A percentile compares a stretch with the other conserved stretches of the same genome.
phyloP scores from a whole-genome alignment of 2,888 invertebrate species.

The Habroteleia sp. region DNA sequence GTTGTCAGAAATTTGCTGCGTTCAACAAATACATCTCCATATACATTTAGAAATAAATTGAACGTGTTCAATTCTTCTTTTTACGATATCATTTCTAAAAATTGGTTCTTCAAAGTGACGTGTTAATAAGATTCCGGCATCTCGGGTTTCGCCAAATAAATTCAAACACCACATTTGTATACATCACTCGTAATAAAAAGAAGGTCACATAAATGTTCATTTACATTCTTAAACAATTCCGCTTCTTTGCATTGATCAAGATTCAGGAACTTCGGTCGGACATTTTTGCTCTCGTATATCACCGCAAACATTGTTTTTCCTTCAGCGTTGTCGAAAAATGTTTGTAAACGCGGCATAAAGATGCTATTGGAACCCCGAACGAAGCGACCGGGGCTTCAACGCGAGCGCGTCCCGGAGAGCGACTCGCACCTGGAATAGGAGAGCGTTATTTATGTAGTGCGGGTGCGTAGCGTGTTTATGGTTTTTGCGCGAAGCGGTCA shows the following conservation, averaged over 20 bases:
- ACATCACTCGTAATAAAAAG: too few species aligned
- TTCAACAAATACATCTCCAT: too few species aligned
- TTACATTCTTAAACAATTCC: too few species aligned
- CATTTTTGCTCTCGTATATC: not conserved
- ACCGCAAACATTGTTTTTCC: conserved; percentile 9
- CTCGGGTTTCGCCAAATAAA: too few species aligned
- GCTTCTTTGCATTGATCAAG: not conserved
- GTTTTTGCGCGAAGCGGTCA: conserved; percentile 69
- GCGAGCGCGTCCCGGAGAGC: conserved; percentile 5
- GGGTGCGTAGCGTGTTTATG: conserved; percentile 74
- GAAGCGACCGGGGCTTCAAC: not conserved
- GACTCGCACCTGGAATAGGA: conserved; percentile 42
- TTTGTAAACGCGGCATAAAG: conserved; percentile 31
- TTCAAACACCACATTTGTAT: too few species aligned
- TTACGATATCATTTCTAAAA: too few species aligned
- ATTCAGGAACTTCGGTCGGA: not conserved
- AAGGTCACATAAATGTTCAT: too few species aligned
- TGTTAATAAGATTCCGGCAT: too few species aligned
- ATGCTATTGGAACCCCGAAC: conserved; percentile 32
- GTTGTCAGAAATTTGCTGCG: too few species aligned
- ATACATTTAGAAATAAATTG: too few species aligned
- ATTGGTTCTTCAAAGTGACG: too few species aligned
- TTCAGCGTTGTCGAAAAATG: conserved; percentile 14
- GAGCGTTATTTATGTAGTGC: conserved; percentile 74
- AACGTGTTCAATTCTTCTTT: too few species aligned